These are phyloP conservation scores for Drosophila sordidapex DNA, from an alignment of 2,888 invertebrate genomes.

Conservation along the genomic window DNA sequence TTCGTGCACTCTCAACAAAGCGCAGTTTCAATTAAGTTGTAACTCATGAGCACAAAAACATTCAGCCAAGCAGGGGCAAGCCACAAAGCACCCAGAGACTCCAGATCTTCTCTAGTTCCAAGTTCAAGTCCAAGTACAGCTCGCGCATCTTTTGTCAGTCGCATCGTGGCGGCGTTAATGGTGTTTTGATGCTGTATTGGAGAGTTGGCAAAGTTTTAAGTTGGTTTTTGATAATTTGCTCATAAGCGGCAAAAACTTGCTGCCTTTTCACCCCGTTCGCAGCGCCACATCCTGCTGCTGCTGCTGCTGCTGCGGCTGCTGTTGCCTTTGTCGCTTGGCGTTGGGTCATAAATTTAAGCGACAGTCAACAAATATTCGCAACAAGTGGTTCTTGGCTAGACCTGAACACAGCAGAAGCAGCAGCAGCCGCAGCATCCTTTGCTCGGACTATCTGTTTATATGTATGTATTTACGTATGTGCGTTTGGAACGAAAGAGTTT, in stretches of 20 bases:
- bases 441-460: constrained; percentile 14
- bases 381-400: constrained; percentile 80
- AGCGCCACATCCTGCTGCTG: constrained; percentile 26
- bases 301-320: constrained; percentile 12
- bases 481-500: constrained; percentile 44
- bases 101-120: background rate
- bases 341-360: constrained; percentile 83
- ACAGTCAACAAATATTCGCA: constrained; percentile 84
- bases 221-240: constrained; percentile 69
- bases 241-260: constrained; percentile 68
- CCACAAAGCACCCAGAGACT: background rate
- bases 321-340: constrained; percentile 50
- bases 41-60: constrained; percentile 63
- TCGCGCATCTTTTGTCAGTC: constrained; percentile 14
- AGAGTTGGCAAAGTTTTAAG: constrained; percentile 54
- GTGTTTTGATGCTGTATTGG: constrained; percentile 76
- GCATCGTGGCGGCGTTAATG: constrained; percentile 59
- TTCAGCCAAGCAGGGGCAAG: constrained; percentile 20
- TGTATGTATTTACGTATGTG: background rate
- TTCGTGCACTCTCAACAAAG: constrained; percentile 42
- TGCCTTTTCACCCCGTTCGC: constrained; percentile 21
- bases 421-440: constrained; percentile 28
- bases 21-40: constrained; percentile 83
- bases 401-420: constrained; percentile 11
- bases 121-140: constrained; percentile 39